Conservation (phyloP, 1,140 invertebrate genomes). For the Neelides sp. region DNA sequence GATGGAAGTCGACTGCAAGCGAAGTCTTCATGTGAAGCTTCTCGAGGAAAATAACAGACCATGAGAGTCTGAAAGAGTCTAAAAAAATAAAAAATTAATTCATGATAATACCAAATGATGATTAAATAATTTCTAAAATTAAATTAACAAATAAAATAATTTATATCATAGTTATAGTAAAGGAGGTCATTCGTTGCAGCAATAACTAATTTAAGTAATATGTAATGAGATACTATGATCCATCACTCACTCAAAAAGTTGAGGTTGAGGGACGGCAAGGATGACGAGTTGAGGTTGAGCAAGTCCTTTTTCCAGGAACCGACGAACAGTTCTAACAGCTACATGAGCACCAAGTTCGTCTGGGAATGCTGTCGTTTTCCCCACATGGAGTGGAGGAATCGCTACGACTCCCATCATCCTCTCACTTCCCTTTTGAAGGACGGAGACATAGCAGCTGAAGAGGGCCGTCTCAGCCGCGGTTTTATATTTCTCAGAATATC, state of each 20-base stretch:
- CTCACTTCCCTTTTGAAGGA: conserved; percentile 28
- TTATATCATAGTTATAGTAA: too few species aligned
- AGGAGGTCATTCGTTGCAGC: background rate
- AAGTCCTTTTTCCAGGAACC: conserved; percentile 30
- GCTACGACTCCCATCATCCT: conserved; percentile 19
- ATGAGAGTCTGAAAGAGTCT: conserved; percentile 25
- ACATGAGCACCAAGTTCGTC: conserved; percentile 28
- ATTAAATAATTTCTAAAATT: background rate
- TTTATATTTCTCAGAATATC: conserved; percentile 24
- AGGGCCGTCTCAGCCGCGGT: conserved; percentile 25
- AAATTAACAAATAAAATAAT: background rate
- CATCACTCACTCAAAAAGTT: conserved; percentile 23
- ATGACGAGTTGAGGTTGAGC: conserved; percentile 24
- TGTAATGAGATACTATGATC: background rate
- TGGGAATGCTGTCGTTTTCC: conserved; percentile 14
- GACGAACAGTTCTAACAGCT: conserved; percentile 26
- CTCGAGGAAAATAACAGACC: conserved; percentile 30
- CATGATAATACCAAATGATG: background rate
- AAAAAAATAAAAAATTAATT: background rate
- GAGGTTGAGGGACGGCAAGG: conserved; percentile 20
- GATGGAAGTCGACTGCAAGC: conserved; percentile 24
- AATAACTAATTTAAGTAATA: background rate
- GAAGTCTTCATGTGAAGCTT: conserved; percentile 28
- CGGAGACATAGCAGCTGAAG: conserved; percentile 26
- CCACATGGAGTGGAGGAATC: conserved; percentile 23